phyloP scores from a whole-genome alignment of 2,888 invertebrate genomes.

The Rhagonycha lutea region DNA sequence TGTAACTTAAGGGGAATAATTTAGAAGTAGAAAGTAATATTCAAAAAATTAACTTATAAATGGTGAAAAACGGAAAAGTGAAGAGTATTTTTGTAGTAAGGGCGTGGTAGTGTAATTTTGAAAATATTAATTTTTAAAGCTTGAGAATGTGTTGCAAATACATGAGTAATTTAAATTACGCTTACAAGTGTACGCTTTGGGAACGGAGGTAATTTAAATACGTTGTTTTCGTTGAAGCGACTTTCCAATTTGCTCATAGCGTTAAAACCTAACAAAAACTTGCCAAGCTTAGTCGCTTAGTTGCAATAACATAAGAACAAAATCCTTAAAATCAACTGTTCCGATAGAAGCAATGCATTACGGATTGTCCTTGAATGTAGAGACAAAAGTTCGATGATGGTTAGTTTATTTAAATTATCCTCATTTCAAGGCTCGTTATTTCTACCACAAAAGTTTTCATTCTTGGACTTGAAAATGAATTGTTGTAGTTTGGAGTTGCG shows the following conservation, averaged over 20 bases:
- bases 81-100: background rate
- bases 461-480: slow-evolving; percentile 44
- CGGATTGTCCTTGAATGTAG: slow-evolving; percentile 13
- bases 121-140: background rate
- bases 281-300: slow-evolving; percentile 12
- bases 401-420: slow-evolving; percentile 49
- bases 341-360: slow-evolving; percentile 4
- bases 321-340: slow-evolving; percentile 28
- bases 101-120: background rate
- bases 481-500: slow-evolving; percentile 47
- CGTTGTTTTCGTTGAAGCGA: slow-evolving; percentile 24
- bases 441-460: slow-evolving; percentile 43
- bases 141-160: slow-evolving; percentile 2
- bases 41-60: background rate
- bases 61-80: background rate
- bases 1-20: background rate
- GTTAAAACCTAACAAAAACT: slow-evolving; percentile 28
- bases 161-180: background rate
- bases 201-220: slow-evolving; percentile 15
- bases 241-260: slow-evolving; percentile 28
- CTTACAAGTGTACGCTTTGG: background rate
- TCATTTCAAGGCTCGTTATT: slow-evolving; percentile 47
- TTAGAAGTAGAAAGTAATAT: background rate
- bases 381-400: slow-evolving; percentile 37
- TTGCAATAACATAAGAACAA: slow-evolving; percentile 24